A percentile compares a stretch with the other conserved stretches of the same genome.
These are phyloP conservation scores for Cordilura impudica DNA, from an alignment of 2,888 invertebrate genomes.

Conservation along the genomic window DNA sequence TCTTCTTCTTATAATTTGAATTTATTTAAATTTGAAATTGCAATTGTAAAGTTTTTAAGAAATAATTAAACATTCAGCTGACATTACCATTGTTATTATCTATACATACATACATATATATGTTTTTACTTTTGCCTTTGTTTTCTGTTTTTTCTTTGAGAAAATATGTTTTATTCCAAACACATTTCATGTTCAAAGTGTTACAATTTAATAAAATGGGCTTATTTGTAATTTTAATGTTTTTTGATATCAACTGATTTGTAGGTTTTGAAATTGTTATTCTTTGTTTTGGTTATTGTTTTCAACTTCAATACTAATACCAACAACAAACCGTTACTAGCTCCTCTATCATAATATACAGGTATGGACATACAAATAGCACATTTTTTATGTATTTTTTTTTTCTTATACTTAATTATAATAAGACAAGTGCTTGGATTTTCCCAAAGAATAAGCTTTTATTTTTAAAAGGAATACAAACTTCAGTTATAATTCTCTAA, in stretches of 20 bases:
- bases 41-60: conserved; percentile 6
- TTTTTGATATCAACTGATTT: background rate
- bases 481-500: no score
- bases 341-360: no score
- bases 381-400: background rate
- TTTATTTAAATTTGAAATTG: conserved; percentile 11
- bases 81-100: conserved; percentile 39
- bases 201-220: background rate
- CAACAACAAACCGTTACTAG: background rate
- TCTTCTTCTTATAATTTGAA: background rate
- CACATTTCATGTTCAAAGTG: conserved; percentile 17
- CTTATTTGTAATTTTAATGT: conserved; percentile 40
- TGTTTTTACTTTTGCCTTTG: background rate
- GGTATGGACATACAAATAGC: no score
- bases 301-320: background rate
- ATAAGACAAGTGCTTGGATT: no score
- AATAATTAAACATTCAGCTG: conserved; percentile 50
- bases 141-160: conserved; percentile 27
- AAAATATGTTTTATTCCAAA: conserved; percentile 32
- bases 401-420: background rate
- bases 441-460: no score
- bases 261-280: background rate
- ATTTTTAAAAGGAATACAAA: no score
- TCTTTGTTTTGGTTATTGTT: conserved; percentile 22
- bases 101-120: background rate